Evolutionary conservation across 2,888 invertebrate genomes (phyloP).

Genomic region (Machimus atricapillus): DNA sequence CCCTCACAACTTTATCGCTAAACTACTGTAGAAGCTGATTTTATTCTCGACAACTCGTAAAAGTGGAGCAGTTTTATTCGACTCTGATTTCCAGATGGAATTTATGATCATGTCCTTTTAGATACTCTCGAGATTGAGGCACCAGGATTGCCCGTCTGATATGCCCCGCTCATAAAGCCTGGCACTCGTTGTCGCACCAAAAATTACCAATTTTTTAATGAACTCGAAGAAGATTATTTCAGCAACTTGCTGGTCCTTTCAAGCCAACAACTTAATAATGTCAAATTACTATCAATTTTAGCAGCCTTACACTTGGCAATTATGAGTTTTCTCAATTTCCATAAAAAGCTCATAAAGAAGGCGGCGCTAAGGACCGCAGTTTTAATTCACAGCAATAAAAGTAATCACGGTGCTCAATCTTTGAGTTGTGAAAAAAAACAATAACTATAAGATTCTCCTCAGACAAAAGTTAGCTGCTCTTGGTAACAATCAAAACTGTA

Average conservation of each 20-base stretch:
- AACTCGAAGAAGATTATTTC: conserved; percentile 5
- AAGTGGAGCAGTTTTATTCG: conserved; percentile 36
- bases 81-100: conserved; percentile 41
- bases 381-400: not conserved
- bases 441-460: not conserved
- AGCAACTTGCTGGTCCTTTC: not conserved
- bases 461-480: not conserved
- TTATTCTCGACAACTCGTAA: conserved; percentile 41
- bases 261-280: not conserved
- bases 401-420: not conserved
- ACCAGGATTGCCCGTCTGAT: not conserved
- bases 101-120: conserved; percentile 36
- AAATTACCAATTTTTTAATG: conserved; percentile 33
- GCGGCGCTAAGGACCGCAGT: not conserved
- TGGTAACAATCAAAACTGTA: not conserved
- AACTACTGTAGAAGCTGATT: conserved; percentile 20
- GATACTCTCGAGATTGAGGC: conserved; percentile 12
- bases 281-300: not conserved
- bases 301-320: not conserved
- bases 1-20: conserved; percentile 17
- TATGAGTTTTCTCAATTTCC: not conserved
- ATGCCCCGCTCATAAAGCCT: not conserved
- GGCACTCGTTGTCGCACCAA: not conserved
- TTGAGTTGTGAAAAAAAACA: not conserved
- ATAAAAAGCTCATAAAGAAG: not conserved